A percentile compares a stretch with the other conserved stretches of the same genome.
These are phyloP conservation scores for Heliconius aoede DNA, from an alignment of 2,888 invertebrate genomes.

Conservation along the genomic window DNA sequence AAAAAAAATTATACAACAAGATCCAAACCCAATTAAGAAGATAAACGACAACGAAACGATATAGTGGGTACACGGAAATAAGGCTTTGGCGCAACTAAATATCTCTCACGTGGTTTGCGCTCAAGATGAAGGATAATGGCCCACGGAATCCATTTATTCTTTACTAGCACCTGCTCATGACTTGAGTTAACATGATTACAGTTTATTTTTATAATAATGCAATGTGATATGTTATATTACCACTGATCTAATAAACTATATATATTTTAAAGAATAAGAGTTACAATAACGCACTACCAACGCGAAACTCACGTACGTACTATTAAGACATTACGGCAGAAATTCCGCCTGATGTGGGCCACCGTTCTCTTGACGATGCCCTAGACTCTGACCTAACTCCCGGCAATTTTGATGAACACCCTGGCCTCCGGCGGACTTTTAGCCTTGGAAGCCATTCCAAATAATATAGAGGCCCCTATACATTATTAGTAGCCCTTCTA, in stretches of 20 bases:
- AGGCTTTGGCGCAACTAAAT: neutral
- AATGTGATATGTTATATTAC: neutral
- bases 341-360: too few species aligned
- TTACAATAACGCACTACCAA: too few species aligned
- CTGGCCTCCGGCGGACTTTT: neutral
- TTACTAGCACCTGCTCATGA: neutral
- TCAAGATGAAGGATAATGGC: neutral
- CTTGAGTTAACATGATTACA: neutral
- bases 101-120: slow-evolving; percentile 1
- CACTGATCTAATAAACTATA: too few species aligned
- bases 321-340: too few species aligned
- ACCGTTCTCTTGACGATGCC: too few species aligned
- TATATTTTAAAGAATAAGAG: too few species aligned
- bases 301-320: too few species aligned
- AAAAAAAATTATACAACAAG: too few species aligned
- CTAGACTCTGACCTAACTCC: neutral
- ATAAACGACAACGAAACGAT: neutral
- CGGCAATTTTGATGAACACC: neutral
- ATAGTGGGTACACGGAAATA: neutral
- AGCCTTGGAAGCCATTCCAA: too few species aligned
- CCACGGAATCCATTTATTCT: neutral
- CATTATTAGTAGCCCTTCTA: too few species aligned
- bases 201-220: neutral
- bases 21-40: neutral
- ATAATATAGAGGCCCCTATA: too few species aligned